Percentiles rank a stretch among this genome's conserved stretches.
These are phyloP conservation scores for Embiotoca jacksoni DNA, from an alignment of 2,113 vertebrate genomes.

Conservation along the genomic window DNA sequence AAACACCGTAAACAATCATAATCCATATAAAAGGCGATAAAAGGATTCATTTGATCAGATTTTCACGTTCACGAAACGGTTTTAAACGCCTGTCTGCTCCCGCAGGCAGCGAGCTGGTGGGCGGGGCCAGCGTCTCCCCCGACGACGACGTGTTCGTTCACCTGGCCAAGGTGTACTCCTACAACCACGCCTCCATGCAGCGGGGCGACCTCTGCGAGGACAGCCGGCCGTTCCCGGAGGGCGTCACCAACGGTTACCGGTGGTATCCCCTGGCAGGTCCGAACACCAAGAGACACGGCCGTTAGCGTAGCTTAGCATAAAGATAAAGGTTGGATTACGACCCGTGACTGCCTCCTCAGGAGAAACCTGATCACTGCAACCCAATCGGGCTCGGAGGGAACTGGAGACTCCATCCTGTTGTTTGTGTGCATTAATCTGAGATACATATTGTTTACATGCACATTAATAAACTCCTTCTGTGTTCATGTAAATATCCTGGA, in stretches of 20 bases:
- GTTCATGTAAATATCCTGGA: too few species aligned
- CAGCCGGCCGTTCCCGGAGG: constrained; percentile 79
- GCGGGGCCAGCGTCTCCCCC: constrained; percentile 82
- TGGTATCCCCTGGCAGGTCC: constrained; percentile 94
- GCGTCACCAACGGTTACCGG: constrained; percentile 91
- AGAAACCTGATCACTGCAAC: too few species aligned
- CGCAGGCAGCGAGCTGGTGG: constrained; percentile 77
- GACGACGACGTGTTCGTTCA: constrained; percentile 94
- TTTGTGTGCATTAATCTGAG: too few species aligned
- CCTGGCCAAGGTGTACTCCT: constrained; percentile 90
- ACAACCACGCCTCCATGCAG: constrained; percentile 88
- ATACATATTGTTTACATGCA: too few species aligned
- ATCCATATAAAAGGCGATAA: too few species aligned
- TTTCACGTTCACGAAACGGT: too few species aligned
- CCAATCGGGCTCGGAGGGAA: too few species aligned
- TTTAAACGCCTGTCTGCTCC: not conserved
- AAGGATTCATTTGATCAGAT: too few species aligned
- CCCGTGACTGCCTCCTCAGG: too few species aligned
- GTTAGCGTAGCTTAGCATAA: constrained; percentile 1
- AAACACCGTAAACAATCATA: not conserved
- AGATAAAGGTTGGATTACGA: too few species aligned
- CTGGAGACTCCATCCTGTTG: too few species aligned
- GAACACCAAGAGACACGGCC: not conserved
- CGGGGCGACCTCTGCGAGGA: constrained; percentile 79
- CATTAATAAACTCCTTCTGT: too few species aligned